phyloP scores from a whole-genome alignment of 2,113 vertebrate genomes.

The Chloebia gouldiae region DNA sequence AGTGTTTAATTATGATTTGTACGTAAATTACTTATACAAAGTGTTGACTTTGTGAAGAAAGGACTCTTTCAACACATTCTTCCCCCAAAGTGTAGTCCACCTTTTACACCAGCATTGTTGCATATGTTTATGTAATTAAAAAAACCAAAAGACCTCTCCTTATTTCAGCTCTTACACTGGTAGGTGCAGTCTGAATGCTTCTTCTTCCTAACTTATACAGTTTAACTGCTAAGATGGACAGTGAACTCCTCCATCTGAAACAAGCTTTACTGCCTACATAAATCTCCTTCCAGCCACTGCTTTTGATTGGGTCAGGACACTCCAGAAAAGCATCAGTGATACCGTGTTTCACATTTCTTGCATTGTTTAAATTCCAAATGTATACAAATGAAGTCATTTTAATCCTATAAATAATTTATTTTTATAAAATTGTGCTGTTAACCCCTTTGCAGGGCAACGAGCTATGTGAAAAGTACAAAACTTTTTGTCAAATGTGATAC shows the following conservation, averaged over 20 bases:
- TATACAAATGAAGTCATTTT: conserved; percentile 87
- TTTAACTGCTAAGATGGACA: conserved; percentile 39
- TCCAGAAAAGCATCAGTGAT: conserved; percentile 68
- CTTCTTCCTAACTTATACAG: neutral
- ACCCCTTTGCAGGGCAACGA: conserved; percentile 81
- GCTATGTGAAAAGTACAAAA: conserved; percentile 87
- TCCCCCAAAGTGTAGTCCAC: conserved; percentile 18
- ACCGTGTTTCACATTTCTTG: conserved; percentile 69
- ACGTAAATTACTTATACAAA: conserved; percentile 12
- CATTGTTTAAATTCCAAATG: conserved; percentile 82
- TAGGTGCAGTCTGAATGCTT: conserved; percentile 29
- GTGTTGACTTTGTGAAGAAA: conserved; percentile 25
- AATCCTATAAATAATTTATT: conserved; percentile 89
- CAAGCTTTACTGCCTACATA: conserved; percentile 42
- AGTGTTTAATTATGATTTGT: conserved; percentile 34
- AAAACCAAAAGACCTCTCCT: neutral
- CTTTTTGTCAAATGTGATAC: conserved; percentile 83
- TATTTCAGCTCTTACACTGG: conserved; percentile 28
- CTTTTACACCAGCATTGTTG: conserved; percentile 31
- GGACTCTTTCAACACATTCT: neutral
- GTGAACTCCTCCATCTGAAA: conserved; percentile 52
- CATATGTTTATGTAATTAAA: conserved; percentile 32
- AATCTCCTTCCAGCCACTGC: conserved; percentile 66
- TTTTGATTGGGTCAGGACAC: conserved; percentile 51
- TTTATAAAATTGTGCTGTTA: conserved; percentile 85